These are phyloP conservation scores for Omphaloscelis lunosa DNA, from an alignment of 2,888 invertebrate genomes.

Conservation along the genomic window DNA sequence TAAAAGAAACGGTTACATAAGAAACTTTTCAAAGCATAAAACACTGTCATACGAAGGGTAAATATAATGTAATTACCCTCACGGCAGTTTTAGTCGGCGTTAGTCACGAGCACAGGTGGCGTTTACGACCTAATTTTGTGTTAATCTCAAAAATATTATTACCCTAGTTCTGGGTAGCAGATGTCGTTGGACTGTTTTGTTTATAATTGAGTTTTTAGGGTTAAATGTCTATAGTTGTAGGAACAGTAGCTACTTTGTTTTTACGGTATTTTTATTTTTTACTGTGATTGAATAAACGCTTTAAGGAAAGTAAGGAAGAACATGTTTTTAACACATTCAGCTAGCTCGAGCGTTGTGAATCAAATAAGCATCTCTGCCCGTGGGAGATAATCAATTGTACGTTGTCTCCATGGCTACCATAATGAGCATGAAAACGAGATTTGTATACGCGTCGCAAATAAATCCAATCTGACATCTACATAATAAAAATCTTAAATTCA, in stretches of 20 bases:
- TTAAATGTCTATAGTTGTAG: not conserved
- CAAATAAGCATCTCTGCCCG: constrained; percentile 4
- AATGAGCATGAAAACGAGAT: not conserved
- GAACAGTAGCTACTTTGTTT: not conserved
- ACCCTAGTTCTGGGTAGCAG: constrained; percentile 62
- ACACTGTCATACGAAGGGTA: constrained; percentile 27
- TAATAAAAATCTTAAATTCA: not conserved
- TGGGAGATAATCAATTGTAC: not conserved
- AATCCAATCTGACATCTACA: not conserved
- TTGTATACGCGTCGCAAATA: not conserved
- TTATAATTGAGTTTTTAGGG: constrained; percentile 16
- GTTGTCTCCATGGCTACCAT: not conserved
- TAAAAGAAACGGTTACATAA: no score
- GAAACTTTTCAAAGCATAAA: not conserved
- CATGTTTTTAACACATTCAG: not conserved
- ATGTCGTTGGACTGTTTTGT: constrained; percentile 60
- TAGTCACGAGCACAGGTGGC: constrained; percentile 70
- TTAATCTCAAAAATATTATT: constrained; percentile 73
- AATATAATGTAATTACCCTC: constrained; percentile 60
- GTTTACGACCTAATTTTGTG: constrained; percentile 73
- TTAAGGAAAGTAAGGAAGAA: not conserved
- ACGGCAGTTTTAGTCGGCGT: constrained; percentile 53
- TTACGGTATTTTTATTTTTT: not conserved
- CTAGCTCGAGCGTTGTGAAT: not conserved
- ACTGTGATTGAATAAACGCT: not conserved